Evolutionary conservation across 2,113 vertebrate species (phyloP).

Genomic region (Podarcis raffonei): DNA sequence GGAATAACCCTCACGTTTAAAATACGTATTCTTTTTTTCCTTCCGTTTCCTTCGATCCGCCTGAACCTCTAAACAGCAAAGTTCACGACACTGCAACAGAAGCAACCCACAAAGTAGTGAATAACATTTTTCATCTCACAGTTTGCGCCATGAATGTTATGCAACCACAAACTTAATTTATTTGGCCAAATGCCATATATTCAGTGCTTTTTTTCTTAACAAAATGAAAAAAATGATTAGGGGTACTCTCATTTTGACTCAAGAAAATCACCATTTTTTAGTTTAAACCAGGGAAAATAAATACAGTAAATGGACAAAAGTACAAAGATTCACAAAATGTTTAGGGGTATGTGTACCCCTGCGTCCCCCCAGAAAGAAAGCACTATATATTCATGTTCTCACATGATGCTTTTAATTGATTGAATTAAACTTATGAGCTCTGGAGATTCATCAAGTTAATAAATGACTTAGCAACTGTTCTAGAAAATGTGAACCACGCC

Average conservation of each 20-base stretch:
- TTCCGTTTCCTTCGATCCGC: conserved; percentile 39
- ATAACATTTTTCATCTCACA: not conserved
- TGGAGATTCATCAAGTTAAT: not conserved
- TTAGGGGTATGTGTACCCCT: no score
- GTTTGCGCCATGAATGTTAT: not conserved
- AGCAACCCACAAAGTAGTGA: not conserved
- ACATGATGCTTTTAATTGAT: not conserved
- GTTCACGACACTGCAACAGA: conserved; percentile 63
- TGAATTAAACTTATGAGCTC: not conserved
- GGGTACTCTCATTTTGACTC: no score
- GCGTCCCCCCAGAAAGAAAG: no score
- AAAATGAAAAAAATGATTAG: no score
- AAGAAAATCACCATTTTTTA: no score
- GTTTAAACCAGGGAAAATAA: no score
- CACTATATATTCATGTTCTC: not conserved
- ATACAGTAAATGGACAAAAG: no score
- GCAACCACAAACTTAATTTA: conserved; percentile 3
- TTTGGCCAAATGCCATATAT: not conserved
- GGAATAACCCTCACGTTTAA: conserved; percentile 50
- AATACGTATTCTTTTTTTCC: conserved; percentile 25
- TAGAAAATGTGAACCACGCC: not conserved
- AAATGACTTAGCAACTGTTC: not conserved
- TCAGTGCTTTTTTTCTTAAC: no score
- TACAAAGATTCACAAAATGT: no score
- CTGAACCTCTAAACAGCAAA: conserved; percentile 62